Evolutionary conservation across 2,113 vertebrate genomes (phyloP).

Genomic region (Peucedramus taeniatus): DNA sequence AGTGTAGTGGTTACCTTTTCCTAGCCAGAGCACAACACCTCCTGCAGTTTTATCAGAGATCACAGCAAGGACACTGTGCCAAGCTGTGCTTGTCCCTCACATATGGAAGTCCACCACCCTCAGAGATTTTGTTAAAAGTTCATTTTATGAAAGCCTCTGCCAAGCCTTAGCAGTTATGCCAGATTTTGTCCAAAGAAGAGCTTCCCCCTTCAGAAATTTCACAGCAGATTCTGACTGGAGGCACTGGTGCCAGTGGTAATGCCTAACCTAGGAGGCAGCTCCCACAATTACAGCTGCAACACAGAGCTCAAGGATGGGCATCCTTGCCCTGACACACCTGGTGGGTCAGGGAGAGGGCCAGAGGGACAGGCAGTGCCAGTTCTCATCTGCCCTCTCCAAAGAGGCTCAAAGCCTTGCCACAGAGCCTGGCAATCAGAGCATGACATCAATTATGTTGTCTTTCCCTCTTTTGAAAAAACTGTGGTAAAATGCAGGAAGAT

Average conservation of each 20-base stretch:
- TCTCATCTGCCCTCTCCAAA: background rate
- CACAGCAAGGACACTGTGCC: background rate
- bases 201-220: background rate
- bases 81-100: background rate
- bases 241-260: background rate
- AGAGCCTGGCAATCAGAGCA: background rate
- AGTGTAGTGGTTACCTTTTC: background rate
- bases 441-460: rapidly evolving
- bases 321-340: background rate
- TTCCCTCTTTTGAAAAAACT: background rate
- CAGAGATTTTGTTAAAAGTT: background rate
- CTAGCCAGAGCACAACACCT: background rate
- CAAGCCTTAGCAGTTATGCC: background rate
- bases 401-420: rapidly evolving
- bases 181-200: background rate
- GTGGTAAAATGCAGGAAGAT: background rate
- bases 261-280: background rate
- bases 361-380: too few relatives aligned
- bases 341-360: background rate
- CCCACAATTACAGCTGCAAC: background rate
- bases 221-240: background rate
- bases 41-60: background rate
- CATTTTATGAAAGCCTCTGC: background rate
- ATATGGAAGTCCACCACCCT: background rate
- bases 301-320: background rate